These are phyloP conservation scores for Pseudochromis fuscus DNA, from an alignment of 2,797 vertebrate species.

Conservation along the genomic window DNA sequence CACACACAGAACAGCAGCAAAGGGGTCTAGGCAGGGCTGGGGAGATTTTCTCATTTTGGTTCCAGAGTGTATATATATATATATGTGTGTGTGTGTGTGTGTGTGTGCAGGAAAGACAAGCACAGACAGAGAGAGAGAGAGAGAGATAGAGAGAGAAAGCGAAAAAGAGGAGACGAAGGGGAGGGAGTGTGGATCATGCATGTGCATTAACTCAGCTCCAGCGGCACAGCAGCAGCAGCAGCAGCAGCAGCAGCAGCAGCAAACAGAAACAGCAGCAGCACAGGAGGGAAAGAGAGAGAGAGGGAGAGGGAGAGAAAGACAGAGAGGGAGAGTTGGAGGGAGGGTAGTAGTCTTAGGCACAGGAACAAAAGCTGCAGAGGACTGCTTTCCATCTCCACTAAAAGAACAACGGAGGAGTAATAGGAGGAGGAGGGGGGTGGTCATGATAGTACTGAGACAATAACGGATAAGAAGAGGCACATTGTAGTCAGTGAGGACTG, in stretches of 20 bases:
- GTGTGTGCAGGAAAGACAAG: conserved; percentile 48
- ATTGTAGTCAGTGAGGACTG: conserved; percentile 72
- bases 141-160: conserved; percentile 65
- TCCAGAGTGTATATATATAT: conserved; percentile 57
- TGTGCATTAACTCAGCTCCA: conserved; percentile 86
- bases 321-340: conserved; percentile 81
- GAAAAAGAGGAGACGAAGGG: conserved; percentile 72
- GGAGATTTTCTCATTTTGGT: conserved; percentile 74
- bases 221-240: conserved; percentile 77
- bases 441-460: conserved; percentile 76
- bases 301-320: conserved; percentile 70
- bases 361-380: conserved; percentile 88
- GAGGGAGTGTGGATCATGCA: conserved; percentile 84
- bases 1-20: conserved; percentile 45
- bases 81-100: conserved; percentile 25
- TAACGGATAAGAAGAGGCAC: conserved; percentile 74
- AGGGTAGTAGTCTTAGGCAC: conserved; percentile 78
- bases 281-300: conserved; percentile 74
- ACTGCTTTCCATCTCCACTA: conserved; percentile 82
- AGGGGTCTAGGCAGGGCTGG: conserved; percentile 69
- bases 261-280: conserved; percentile 77
- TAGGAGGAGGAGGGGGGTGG: conserved; percentile 69
- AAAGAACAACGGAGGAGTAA: conserved; percentile 80
- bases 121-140: conserved; percentile 44
- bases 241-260: conserved; percentile 72